Conservation (phyloP, 1,140 invertebrate genomes). For the Monomorium pharaonis region DNA sequence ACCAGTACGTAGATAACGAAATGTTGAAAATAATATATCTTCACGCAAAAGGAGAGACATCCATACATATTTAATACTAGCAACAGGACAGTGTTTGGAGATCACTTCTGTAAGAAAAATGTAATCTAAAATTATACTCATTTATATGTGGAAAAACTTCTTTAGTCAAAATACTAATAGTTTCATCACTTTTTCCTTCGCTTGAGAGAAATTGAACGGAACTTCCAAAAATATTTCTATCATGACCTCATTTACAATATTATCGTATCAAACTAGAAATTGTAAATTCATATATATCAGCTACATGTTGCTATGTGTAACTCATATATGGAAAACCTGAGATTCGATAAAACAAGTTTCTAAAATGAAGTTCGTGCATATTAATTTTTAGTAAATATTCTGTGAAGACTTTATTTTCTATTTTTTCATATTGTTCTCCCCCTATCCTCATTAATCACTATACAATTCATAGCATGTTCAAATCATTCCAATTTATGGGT, state of each 20-base stretch:
- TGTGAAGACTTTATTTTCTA: not conserved
- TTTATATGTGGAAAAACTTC: slow-evolving; percentile 24
- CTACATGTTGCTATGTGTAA: slow-evolving; percentile 53
- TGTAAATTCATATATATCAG: slow-evolving; percentile 32
- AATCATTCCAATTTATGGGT: not conserved
- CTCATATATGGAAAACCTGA: slow-evolving; percentile 71
- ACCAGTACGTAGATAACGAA: slow-evolving; percentile 45
- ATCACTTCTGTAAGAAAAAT: slow-evolving; percentile 46
- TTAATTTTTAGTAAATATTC: not conserved
- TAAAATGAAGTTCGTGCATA: not conserved
- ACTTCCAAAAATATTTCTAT: slow-evolving; percentile 18
- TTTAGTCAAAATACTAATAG: slow-evolving; percentile 14
- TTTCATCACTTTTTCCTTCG: slow-evolving; percentile 34
- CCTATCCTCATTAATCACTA: not conserved
- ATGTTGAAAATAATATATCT: slow-evolving; percentile 60
- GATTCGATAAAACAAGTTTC: slow-evolving; percentile 60
- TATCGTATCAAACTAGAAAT: slow-evolving; percentile 24
- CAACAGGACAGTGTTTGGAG: slow-evolving; percentile 44
- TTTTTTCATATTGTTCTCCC: not conserved
- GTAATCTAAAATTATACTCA: slow-evolving; percentile 28
- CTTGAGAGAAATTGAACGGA: not conserved
- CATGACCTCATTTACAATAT: slow-evolving; percentile 17
- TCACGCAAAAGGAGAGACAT: slow-evolving; percentile 39
- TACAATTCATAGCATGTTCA: not conserved
- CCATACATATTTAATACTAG: slow-evolving; percentile 42